phyloP scores from a whole-genome alignment of 2,888 invertebrate species.

The Venustoraphidia nigricollis region DNA sequence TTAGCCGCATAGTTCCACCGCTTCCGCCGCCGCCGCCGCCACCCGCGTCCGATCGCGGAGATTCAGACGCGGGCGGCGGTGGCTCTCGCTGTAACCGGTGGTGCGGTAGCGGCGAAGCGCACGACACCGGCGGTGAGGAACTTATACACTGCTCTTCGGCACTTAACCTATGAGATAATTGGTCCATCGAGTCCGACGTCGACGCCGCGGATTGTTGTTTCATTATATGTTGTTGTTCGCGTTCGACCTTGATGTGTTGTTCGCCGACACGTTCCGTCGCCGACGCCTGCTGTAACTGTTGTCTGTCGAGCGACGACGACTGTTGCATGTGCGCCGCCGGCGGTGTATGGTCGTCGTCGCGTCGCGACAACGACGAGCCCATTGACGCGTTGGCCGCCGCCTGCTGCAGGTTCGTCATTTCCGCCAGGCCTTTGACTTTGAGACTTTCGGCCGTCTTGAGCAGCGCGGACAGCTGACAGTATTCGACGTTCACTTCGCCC shows the following conservation, averaged over 20 bases:
- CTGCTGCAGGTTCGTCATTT: conserved; percentile 68
- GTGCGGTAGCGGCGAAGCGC: conserved; percentile 4
- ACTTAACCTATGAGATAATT: background rate
- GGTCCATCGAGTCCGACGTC: conserved; percentile 14
- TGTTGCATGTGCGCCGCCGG: conserved; percentile 12
- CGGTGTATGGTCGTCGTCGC: conserved; percentile 14
- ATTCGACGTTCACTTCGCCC: conserved; percentile 89
- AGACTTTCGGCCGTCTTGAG: conserved; percentile 86
- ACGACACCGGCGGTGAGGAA: conserved; percentile 8
- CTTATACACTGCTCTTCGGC: conserved; percentile 1
- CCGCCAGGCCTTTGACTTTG: conserved; percentile 84
- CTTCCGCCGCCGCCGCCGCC: conserved; percentile 19
- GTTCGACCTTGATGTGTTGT: conserved; percentile 9
- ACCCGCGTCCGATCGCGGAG: conserved; percentile 19
- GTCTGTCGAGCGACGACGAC: conserved; percentile 12
- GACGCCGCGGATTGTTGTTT: conserved; percentile 14
- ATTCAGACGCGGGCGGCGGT: conserved; percentile 16
- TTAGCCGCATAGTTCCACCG: conserved; percentile 17
- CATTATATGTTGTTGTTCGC: conserved; percentile 8
- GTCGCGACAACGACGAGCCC: conserved; percentile 14
- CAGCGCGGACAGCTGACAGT: conserved; percentile 79
- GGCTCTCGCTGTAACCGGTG: conserved; percentile 16
- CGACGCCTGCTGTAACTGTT: conserved; percentile 9
- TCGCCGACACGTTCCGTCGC: conserved; percentile 6
- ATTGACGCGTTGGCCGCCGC: conserved; percentile 19